Evolutionary conservation across 1,140 invertebrate genomes (phyloP).

Genomic region (Charaxes varanes): DNA sequence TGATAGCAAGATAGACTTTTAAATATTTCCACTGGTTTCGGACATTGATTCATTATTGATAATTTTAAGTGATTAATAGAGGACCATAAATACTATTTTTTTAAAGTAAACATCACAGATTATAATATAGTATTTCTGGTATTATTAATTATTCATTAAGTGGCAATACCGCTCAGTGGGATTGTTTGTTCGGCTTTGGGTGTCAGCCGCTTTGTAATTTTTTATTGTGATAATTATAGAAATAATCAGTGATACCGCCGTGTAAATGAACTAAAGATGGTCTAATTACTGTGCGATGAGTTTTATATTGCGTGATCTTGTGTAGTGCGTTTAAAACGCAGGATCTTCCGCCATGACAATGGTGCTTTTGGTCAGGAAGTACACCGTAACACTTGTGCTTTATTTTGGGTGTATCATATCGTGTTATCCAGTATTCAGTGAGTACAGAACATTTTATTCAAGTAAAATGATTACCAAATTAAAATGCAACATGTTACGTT

Average conservation of each 20-base stretch:
- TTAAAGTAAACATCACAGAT: too few species aligned
- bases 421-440: conserved; percentile 57
- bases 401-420: conserved; percentile 63
- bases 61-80: too few species aligned
- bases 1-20: too few species aligned
- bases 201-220: conserved; percentile 64
- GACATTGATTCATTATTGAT: too few species aligned
- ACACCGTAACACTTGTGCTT: conserved; percentile 50
- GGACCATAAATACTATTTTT: too few species aligned
- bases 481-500: background rate
- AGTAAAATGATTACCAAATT: conserved; percentile 4
- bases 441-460: conserved; percentile 34
- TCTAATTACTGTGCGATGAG: conserved; percentile 50
- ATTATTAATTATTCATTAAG: too few species aligned
- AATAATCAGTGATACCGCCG: conserved; percentile 48
- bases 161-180: conserved; percentile 38
- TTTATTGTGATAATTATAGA: conserved; percentile 57
- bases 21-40: too few species aligned
- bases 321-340: conserved; percentile 45
- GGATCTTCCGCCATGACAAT: conserved; percentile 66
- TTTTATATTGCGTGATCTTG: conserved; percentile 35
- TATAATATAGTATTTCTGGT: too few species aligned
- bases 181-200: conserved; percentile 71
- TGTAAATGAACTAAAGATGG: conserved; percentile 56
- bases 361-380: conserved; percentile 50